Evolutionary conservation across 2,888 invertebrate genomes (phyloP), one percentile per base, ranked within the genome.

Genomic region (Rhyacophila evoluta): DNA sequence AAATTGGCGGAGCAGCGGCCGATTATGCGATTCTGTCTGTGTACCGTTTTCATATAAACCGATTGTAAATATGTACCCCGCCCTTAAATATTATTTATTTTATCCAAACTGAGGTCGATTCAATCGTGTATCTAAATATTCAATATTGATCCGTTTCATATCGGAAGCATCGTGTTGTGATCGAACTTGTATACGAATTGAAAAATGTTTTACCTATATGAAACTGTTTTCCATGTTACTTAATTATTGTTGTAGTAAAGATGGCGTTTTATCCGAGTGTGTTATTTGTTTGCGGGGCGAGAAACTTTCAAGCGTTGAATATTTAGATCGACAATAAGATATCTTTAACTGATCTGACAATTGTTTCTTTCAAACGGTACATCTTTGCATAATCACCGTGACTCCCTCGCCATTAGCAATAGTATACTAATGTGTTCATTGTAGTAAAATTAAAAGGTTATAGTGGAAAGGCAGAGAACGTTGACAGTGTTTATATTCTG

Each of bases 401-500:
- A 79, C 79, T 81, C 79, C 75, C 75, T 70, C 79, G 78, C 81
- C 79, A 69, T 74, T 81, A 81, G 81, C 81, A 81, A 79, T 81
- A 81, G 79, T 81, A 78, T 81, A 82, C 82, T 80, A 77, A 82
- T 82, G 82, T 82, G 82, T 82, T 82, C 82, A 82, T 79, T 82
- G 80, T 82, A 82, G 81, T 74, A 77, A 80, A 80, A 77, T 79
- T 79, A 71, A 80, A 77, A 37, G 70, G 74, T 39, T 74, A 72
- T 70, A 74, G 78, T 70, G 78, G 73, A 69, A 72, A 75, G 75
- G 75, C 72, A 70, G 41, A 79, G 39, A 33, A n/a, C 41, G 72
- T 74, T 38, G 74, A 80, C 74, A 41, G 72, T 74, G 41, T 55
- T 70, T 29, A 55, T 70, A 71, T 80, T 74, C 19, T 69, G 15